Evolutionary conservation across 2,797 vertebrate genomes (phyloP), one percentile per base, ranked within the genome.

Genomic region (Rhinella marina): DNA sequence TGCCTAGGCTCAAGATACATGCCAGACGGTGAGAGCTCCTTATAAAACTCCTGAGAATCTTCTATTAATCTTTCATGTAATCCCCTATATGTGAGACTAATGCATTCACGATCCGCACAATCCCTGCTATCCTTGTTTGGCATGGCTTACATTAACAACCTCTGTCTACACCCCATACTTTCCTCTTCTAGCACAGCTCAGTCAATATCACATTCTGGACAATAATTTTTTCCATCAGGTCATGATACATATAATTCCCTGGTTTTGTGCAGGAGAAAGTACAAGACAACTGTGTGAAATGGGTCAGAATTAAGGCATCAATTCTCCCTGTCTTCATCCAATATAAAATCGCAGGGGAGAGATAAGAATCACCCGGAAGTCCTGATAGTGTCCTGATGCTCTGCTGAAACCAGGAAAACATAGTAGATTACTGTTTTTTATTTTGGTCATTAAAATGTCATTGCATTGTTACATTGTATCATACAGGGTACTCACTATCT

Each of bases 211-310:
- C 23, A 77, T 77, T 54, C 48, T 16, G 21, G 54, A 54, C 73
- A 54, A n/a, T 77, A 16, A 52, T 77, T 14, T 50, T 52, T 77
- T 52, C 73, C 12, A 77, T 77, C 50, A 77, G 73, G 73, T 77
- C 54, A 50, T 77, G 50, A 77, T 48, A 76, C 73, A n/a, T 25
- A 76, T n/a, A 76, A 76, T 77, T 52, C 50, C 11, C 41, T 77
- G 73, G 73, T 77, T n/a, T 52, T 2, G 9, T 77, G 73, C 12
- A 52, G 73, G 73, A 77, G 23, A 77, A 52, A 54, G 73, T 23
- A 77, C 73, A 48, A 50, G 32, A 50, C 32, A 16, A 16, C 48
- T n/a, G 21, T 77, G 50, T 54, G 73, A 25, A 54, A 77, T 25
- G 41, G 73, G 50, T 25, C 23, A 54, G 11, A 77, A 77, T 77